Base-by-base conservation (phyloP, 2,113 vertebrate species). In the Salvator merianae region DNA sequence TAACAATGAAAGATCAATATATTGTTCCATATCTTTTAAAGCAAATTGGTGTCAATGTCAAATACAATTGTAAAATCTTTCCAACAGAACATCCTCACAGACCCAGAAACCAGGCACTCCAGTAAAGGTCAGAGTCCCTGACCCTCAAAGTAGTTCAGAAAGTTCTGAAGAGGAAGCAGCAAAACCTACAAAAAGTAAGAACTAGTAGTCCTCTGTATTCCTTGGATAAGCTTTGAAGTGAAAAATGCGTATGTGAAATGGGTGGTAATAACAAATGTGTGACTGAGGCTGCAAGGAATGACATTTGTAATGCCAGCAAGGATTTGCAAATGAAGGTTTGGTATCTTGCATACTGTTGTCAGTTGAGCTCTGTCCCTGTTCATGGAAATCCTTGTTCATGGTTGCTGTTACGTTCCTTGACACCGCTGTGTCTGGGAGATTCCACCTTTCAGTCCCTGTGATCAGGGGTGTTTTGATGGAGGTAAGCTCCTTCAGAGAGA, bases 101-200 rank as follows among this genome's bases (percentile, higher is more conserved):
- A 85, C 91, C 81, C 92, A 68, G 87, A 96, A 95, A 88, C 93
- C 85, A 0, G 84, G 84, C 13, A 71, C 90, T 89, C 88, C 89
- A 55, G 94, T 93, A 77, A 96, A 91, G 87, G 91, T 91, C 70
- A 93, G 95, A 13, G 93, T 97, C 85, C 93, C 96, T 34, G 96
- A 97, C 87, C 96, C 96, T 0, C 59, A 93, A 76, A 97, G 95
- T 91, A 96, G 93, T 88, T 96, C 96, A 0, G 96, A 97, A 88
- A 96, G 95, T 88, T 97, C 96, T 0, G 96, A 96, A 12, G 96
- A 96, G 12, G 95, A 95, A 2, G 93, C 93, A 69, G 59, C 38
- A 0, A 94, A 94, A 92, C 59, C 94, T 73, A 50, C 72, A 2
- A 89, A 77, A 0, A 83, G 96, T 97, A 95, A 89, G 94, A 91